Evolutionary conservation across 2,797 vertebrate species (phyloP), one percentile per base, ranked within the genome.

Genomic region (Muscicapa comitata): DNA sequence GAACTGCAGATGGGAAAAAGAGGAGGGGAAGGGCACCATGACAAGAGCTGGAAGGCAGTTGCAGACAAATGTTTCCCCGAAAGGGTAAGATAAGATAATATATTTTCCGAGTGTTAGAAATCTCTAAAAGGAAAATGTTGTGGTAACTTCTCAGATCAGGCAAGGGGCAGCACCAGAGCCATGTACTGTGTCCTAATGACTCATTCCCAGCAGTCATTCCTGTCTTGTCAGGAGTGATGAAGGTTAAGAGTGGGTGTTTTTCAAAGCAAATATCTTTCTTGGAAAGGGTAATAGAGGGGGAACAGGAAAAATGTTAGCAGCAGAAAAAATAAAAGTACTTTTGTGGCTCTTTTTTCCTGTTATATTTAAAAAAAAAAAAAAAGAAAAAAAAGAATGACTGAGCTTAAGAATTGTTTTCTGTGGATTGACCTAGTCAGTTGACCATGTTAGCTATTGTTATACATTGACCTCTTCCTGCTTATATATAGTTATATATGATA

Each of bases 61-160:
- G 1, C 38, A 80, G 66, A 53, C 37, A 61, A 87, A 61, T 78
- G 43, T 82, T 73, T 94, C 77, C 83, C 74, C 17, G 5, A 70
- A 95, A 81, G n/a, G 33, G 35, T 48, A 78, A 88, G 93, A 94
- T 95, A 95, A 95, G 94, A 93, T 95, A 95, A 59, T 59, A 16
- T 25, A 68, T 48, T 95, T 94, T 90, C 79, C 2, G 0, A 62
- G 48, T 61, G 25, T 68, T 91, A 83, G 62, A 77, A 77, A 83
- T 68, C 66, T 84, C 31, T 81, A 9, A 78, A 80, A 78, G 53
- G 72, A 92, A 93, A 89, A 88, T 35, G 58, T 37, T 81, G 55
- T 38, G 70, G 57, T 92, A 63, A 73, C 53, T 88, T 66, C 71
- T 81, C 19, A 54, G 57, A 47, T 76, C 24, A 57, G 18, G 53